Evolutionary conservation across 2,113 vertebrate genomes (phyloP), one percentile per base, ranked within the genome.

Genomic region (Clupea harengus): DNA sequence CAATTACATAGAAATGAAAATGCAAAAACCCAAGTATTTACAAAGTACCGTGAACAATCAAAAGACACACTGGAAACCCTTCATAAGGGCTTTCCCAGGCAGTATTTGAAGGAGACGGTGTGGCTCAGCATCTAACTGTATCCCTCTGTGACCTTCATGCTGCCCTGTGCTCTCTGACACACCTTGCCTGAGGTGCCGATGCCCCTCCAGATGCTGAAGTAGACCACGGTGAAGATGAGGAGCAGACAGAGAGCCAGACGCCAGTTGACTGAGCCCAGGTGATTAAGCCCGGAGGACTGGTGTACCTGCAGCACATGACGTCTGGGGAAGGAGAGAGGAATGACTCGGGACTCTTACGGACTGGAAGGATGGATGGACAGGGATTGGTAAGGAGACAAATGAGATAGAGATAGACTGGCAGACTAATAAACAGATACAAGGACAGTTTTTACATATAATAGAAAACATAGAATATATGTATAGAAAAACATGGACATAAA

Each of bases 151-250:
- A 49, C 9, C 47, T 10, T 11, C 47, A 49, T 11, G 47, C 1
- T 49, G 6, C 18, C 22, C 6, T 60, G 22, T 67, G 8, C n/a
- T 67, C n/a, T 28, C n/a, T 25, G 64, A 4, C 44, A 46, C 90
- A 98, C 98, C 97, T 99, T 99, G 92, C 98, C 98, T 87, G 98
- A 99, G 82, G 97, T 98, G 94, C 97, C 98, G 92, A 99, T 97
- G 52, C 98, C 98, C 92, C 99, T 99, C 97, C 97, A 99, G 95
- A 99, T 98, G 93, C 97, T 99, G 93, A 99, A 99, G 94, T 98
- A 99, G 89, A 99, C 96, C 0, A 98, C 89, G 83, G 95, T 96
- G 94, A 99, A 99, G 95, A 99, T 98, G 82, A 99, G 93, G 92
- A 99, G 90, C 87, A 99, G 94, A 89, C 97, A 99, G 89, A 99